phyloP scores from a whole-genome alignment of 2,888 invertebrate species.

The Ichneumoninae sp. region DNA sequence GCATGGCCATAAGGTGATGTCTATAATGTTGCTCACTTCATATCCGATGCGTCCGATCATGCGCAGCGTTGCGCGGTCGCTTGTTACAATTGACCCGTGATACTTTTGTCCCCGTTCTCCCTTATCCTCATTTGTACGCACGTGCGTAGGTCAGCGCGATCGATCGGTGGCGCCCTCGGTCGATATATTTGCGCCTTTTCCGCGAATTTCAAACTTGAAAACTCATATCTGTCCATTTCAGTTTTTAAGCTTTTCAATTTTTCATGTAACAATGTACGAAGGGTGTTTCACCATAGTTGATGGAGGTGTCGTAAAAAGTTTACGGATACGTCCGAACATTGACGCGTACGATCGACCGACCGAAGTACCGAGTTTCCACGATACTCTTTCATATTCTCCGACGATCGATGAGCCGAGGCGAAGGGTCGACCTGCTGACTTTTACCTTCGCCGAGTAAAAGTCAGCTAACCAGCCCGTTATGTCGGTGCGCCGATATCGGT shows the following conservation, averaged over 20 bases:
- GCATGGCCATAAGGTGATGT: no score
- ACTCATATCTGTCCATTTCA: background rate
- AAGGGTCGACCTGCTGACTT: slow-evolving; percentile 29
- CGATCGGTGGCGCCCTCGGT: no score
- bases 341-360: background rate
- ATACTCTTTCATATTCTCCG: slow-evolving; percentile 43
- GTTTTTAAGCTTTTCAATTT: background rate
- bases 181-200: no score
- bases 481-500: slow-evolving; percentile 30
- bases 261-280: background rate
- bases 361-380: slow-evolving; percentile 36
- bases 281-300: background rate
- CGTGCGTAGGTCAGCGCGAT: no score
- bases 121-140: no score
- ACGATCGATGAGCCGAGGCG: slow-evolving; percentile 47
- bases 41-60: no score
- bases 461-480: slow-evolving; percentile 37
- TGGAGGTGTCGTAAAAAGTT: background rate
- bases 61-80: no score
- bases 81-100: no score
- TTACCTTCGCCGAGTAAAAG: slow-evolving; percentile 45
- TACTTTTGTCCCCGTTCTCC: no score
- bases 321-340: slow-evolving; percentile 4
- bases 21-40: no score
- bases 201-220: no score